These are phyloP conservation scores for Phalacrocorax aristotelis DNA, from an alignment of 2,113 vertebrate species.

Conservation along the genomic window DNA sequence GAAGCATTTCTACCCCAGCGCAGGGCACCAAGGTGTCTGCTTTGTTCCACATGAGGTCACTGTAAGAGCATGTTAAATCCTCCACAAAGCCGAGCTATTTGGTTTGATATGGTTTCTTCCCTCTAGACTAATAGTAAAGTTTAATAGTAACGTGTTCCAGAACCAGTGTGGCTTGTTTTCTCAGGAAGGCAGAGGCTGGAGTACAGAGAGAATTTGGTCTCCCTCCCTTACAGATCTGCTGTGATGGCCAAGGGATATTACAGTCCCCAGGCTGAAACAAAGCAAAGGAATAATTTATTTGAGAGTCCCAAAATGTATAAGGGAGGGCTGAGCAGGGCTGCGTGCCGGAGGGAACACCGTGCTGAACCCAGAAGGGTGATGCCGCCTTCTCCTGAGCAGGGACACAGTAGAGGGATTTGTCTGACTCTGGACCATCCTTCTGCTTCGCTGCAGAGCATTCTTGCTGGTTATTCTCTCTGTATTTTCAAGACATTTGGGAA, in stretches of 20 bases:
- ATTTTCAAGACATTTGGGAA: constrained; percentile 23
- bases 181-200: background rate
- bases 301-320: background rate
- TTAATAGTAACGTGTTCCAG: background rate
- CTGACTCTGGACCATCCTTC: background rate
- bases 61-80: constrained; percentile 22
- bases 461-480: background rate
- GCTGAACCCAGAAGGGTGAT: background rate
- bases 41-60: constrained; percentile 61
- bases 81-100: background rate
- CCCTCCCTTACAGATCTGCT: background rate
- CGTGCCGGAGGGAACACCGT: background rate
- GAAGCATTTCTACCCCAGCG: rapidly evolving
- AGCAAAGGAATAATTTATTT: background rate
- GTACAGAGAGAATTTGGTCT: background rate
- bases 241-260: background rate
- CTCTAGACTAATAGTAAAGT: background rate
- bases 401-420: rapidly evolving
- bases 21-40: background rate
- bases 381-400: rapidly evolving
- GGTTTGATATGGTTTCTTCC: background rate
- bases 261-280: background rate
- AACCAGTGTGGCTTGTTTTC: background rate
- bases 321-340: background rate
- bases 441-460: background rate